These are phyloP conservation scores for Scaptomyza hsui DNA, from an alignment of 1,140 invertebrate genomes.

Conservation along the genomic window DNA sequence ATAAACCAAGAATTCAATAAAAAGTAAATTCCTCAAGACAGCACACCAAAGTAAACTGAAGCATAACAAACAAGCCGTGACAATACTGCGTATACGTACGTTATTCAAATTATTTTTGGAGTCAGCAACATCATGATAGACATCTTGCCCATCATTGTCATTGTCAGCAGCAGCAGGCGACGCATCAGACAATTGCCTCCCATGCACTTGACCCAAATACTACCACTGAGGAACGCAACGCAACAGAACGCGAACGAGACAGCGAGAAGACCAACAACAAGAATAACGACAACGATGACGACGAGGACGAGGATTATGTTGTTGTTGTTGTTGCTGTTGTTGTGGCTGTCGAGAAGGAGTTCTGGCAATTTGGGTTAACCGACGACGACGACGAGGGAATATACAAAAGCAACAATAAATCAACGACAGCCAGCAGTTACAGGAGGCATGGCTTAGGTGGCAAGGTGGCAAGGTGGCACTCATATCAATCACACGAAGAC, in stretches of 20 bases:
- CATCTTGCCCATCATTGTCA: not conserved
- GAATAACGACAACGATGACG: constrained; percentile 20
- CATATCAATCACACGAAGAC: constrained; percentile 45
- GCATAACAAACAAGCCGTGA: not conserved
- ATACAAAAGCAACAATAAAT: constrained; percentile 21
- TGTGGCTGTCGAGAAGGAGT: constrained; percentile 26
- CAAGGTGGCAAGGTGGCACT: constrained; percentile 16
- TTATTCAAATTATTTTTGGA: constrained; percentile 42
- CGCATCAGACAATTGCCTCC: constrained; percentile 33
- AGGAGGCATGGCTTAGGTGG: not conserved
- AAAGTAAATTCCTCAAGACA: not conserved
- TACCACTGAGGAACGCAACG: constrained; percentile 48
- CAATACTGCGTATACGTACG: constrained; percentile 25
- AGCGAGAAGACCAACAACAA: constrained; percentile 17
- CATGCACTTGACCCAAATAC: constrained; percentile 80
- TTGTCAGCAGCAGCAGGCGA: not conserved
- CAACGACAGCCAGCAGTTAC: constrained; percentile 3
- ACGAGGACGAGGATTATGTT: constrained; percentile 15
- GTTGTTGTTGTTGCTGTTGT: constrained; percentile 23
- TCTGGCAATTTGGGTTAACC: constrained; percentile 72
- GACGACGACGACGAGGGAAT: constrained; percentile 1
- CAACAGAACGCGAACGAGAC: constrained; percentile 66
- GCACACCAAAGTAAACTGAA: too few species aligned
- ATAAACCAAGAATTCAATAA: too few species aligned
- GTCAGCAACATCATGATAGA: constrained; percentile 1